Evolutionary conservation across 2,888 invertebrate genomes (phyloP), one percentile per base, ranked within the genome.

Genomic region (Leptothorax acervorum): DNA sequence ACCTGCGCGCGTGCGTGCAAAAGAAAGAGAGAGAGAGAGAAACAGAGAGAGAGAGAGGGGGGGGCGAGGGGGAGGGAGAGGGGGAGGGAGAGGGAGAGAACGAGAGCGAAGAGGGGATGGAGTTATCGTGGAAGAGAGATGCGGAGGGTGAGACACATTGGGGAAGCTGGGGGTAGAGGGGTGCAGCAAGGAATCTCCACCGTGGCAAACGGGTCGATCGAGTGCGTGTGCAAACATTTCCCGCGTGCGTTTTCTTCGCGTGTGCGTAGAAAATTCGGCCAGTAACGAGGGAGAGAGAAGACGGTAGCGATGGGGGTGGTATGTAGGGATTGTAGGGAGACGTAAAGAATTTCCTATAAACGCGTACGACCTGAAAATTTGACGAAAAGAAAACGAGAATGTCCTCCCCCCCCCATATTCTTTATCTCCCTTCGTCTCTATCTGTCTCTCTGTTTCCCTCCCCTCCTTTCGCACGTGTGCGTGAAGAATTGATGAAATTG

Each of bases 171-270:
- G 85, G 76, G 53, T 31, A n/a, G 81, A 35, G 48, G 70, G 83
- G 85, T 88, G 87, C 86, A 85, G 87, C 86, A 84, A 88, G 85
- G 90, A 92, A 90, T 88, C 87, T 90, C 90, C 88, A 86, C 87
- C 89, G 89, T 88, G 88, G 89, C 86, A 90, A 91, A 90, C 90
- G 93, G 92, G 92, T 93, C 93, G 93, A 93, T 93, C 92, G 93
- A 91, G 91, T 91, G 92, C 92, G 93, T 91, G 91, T 90, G 91
- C 90, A 90, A 91, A 90, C 90, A 88, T 92, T 87, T 91, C 90
- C 90, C 90, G 91, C 89, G 89, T 91, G 91, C 90, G 90, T 88
- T 85, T 79, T 75, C 75, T 82, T 85, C 83, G 84, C 87, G 88
- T 89, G 84, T 85, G 82, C 82, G 86, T 85, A 79, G 90, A 88